Percentiles rank a stretch among this genome's conserved stretches.
Evolutionary conservation across 2,797 vertebrate genomes (phyloP).

Genomic region (Megalops cyprinoides): DNA sequence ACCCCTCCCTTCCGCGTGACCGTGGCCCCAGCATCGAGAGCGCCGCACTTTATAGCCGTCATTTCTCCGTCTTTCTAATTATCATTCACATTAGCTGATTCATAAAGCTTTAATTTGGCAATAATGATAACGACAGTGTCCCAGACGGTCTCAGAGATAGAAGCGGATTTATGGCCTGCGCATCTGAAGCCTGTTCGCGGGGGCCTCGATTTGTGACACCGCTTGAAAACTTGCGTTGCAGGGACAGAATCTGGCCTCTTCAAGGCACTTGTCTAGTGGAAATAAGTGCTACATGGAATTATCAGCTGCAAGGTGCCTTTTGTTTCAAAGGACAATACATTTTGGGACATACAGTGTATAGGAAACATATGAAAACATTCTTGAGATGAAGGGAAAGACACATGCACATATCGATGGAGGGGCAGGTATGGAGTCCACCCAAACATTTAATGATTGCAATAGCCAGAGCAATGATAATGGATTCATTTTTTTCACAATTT

Average conservation of each 20-base stretch:
- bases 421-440: background rate
- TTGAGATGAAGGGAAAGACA: background rate
- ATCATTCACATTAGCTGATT: constrained; percentile 38
- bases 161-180: constrained; percentile 1
- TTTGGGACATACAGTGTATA: background rate
- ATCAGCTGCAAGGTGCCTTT: background rate
- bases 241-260: background rate
- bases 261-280: background rate
- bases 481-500: background rate
- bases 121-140: constrained; percentile 29
- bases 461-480: background rate
- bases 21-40: background rate
- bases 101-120: constrained; percentile 36
- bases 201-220: background rate
- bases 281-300: background rate
- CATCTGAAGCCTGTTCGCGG: constrained; percentile 17
- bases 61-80: constrained; percentile 30
- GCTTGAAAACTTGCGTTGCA: background rate
- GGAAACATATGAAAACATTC: background rate
- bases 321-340: background rate
- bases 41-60: constrained; percentile 15
- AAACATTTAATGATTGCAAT: background rate
- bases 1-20: constrained; percentile 1
- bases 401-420: background rate
- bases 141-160: constrained; percentile 22